phyloP scores from a whole-genome alignment of 2,113 vertebrate species.

The Cettia cetti region DNA sequence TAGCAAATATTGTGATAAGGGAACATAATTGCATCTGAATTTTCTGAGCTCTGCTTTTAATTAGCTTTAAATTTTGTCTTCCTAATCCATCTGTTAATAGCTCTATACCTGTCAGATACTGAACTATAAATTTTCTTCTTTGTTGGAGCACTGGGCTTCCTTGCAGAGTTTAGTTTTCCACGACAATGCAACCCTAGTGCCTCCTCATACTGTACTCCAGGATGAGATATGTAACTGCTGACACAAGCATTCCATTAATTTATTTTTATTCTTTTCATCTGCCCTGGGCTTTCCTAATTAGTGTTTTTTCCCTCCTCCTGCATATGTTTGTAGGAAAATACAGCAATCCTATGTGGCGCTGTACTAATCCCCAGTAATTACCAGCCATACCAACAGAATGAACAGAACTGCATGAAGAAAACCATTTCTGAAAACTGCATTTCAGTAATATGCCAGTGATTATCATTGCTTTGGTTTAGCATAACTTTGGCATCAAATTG shows the following conservation, averaged over 20 bases:
- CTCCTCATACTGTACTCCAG: neutral
- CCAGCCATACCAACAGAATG: neutral
- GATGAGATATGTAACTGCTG: neutral
- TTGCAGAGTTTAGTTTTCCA: neutral
- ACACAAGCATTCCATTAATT: neutral
- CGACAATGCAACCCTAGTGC: neutral
- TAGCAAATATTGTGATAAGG: neutral
- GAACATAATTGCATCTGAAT: neutral
- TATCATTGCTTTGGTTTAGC: neutral
- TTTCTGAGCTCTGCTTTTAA: neutral
- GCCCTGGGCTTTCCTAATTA: neutral
- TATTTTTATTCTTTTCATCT: constrained; percentile 6
- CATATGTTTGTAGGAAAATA: neutral
- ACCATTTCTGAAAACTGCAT: neutral
- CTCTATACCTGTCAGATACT: neutral
- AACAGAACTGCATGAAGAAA: neutral
- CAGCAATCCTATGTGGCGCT: neutral
- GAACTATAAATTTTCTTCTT: neutral
- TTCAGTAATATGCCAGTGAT: neutral
- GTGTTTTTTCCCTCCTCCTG: neutral
- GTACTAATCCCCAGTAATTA: neutral
- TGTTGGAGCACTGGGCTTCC: neutral
- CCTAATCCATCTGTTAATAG: neutral
- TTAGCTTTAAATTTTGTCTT: neutral
- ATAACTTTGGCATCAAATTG: neutral